Evolutionary conservation across 2,888 invertebrate genomes (phyloP).

Genomic region (Cheilosia variabilis): DNA sequence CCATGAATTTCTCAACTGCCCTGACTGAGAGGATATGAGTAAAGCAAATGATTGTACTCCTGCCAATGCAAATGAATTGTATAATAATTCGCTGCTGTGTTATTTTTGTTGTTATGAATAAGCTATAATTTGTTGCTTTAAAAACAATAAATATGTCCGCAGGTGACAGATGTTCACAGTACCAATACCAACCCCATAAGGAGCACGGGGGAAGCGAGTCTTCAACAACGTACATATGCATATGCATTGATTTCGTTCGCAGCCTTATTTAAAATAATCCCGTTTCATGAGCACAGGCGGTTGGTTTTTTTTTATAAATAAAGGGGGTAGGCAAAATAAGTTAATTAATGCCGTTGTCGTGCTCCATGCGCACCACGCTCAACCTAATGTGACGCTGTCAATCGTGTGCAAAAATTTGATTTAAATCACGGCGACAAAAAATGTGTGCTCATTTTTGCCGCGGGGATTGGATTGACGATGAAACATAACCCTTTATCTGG

Average conservation of each 20-base stretch:
- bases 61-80: slow-evolving; percentile 13
- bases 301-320: neutral
- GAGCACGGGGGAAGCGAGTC: neutral
- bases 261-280: slow-evolving; percentile 12
- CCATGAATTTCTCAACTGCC: neutral
- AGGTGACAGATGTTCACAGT: slow-evolving; percentile 24
- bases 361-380: neutral
- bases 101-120: slow-evolving; percentile 26
- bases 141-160: slow-evolving; percentile 19
- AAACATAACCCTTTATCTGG: slow-evolving; percentile 39
- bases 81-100: neutral
- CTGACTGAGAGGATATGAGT: neutral
- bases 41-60: slow-evolving; percentile 5
- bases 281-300: slow-evolving; percentile 1
- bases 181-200: neutral
- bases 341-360: slow-evolving; percentile 22
- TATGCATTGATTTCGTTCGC: slow-evolving; percentile 5
- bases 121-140: slow-evolving; percentile 34
- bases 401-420: slow-evolving; percentile 37
- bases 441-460: neutral
- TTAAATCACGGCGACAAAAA: slow-evolving; percentile 37
- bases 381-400: slow-evolving; percentile 42
- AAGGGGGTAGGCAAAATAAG: neutral
- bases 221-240: slow-evolving; percentile 11
- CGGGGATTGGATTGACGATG: neutral